Percentiles rank a stretch among this genome's conserved stretches.
Evolutionary conservation across 2,888 invertebrate species (phyloP).

Genomic region (Eurois occulta): DNA sequence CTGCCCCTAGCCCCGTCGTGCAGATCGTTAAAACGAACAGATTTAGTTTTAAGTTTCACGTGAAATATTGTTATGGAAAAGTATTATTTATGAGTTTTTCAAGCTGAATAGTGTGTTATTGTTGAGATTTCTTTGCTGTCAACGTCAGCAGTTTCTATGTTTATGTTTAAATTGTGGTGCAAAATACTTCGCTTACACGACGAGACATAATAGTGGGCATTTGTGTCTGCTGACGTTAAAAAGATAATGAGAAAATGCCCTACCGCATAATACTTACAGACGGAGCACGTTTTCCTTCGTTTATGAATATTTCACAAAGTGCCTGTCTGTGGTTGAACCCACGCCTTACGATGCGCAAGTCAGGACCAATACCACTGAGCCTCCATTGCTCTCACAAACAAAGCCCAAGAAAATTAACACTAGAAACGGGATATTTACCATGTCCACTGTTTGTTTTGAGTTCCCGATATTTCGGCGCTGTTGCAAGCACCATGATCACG

Average conservation of each 20-base stretch:
- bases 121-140: not conserved
- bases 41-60: slow-evolving; percentile 71
- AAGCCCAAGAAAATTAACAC: too few species aligned
- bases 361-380: not conserved
- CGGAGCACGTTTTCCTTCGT: not conserved
- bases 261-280: not conserved
- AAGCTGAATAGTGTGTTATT: not conserved
- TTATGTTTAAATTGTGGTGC: not conserved
- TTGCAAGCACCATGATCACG: too few species aligned
- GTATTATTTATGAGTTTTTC: slow-evolving; percentile 18
- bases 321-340: not conserved
- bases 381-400: not conserved
- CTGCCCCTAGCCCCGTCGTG: slow-evolving; percentile 75
- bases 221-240: not conserved
- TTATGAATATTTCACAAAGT: not conserved
- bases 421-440: too few species aligned
- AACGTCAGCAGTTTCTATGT: not conserved
- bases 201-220: not conserved
- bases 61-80: slow-evolving; percentile 56
- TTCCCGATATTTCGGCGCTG: too few species aligned
- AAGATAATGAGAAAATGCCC: not conserved
- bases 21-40: slow-evolving; percentile 80
- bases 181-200: not conserved
- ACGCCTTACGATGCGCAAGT: not conserved
- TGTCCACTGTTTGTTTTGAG: too few species aligned